phyloP scores from a whole-genome alignment of 2,888 invertebrate species.

The Mycogona germanica region DNA sequence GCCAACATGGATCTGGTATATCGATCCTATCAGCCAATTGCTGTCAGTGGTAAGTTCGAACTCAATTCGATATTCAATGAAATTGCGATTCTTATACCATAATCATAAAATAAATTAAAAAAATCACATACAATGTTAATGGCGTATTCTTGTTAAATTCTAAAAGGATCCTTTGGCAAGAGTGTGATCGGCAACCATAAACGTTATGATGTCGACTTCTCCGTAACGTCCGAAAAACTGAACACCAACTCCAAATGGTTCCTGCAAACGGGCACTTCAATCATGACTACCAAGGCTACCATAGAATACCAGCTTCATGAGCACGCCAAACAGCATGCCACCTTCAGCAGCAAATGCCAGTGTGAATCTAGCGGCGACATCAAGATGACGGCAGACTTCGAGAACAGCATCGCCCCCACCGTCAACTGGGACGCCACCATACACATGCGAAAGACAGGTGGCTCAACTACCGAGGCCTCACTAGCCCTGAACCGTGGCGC shows the following conservation, averaged over 20 bases:
- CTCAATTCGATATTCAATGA: background rate
- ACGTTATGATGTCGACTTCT: slow-evolving; percentile 22
- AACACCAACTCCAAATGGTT: slow-evolving; percentile 21
- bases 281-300: slow-evolving; percentile 19
- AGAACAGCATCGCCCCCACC: slow-evolving; percentile 21
- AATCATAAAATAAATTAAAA: too few relatives aligned
- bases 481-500: slow-evolving; percentile 18
- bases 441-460: slow-evolving; percentile 21
- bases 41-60: slow-evolving; percentile 27
- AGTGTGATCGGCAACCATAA: slow-evolving; percentile 1
- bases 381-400: slow-evolving; percentile 18
- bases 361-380: background rate
- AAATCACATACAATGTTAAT: background rate
- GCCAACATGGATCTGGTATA: slow-evolving; percentile 29
- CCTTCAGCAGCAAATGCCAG: slow-evolving; percentile 19
- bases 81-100: too few relatives aligned
- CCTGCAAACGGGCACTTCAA: slow-evolving; percentile 17
- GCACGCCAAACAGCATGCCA: slow-evolving; percentile 19
- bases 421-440: slow-evolving; percentile 19
- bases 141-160: background rate
- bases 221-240: slow-evolving; percentile 17
- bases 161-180: background rate
- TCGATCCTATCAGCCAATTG: slow-evolving; percentile 29
- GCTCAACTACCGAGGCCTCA: slow-evolving; percentile 21
- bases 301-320: slow-evolving; percentile 21